Base-by-base conservation (phyloP, 2,888 invertebrate species). In the Leptopilina drosophilae region DNA sequence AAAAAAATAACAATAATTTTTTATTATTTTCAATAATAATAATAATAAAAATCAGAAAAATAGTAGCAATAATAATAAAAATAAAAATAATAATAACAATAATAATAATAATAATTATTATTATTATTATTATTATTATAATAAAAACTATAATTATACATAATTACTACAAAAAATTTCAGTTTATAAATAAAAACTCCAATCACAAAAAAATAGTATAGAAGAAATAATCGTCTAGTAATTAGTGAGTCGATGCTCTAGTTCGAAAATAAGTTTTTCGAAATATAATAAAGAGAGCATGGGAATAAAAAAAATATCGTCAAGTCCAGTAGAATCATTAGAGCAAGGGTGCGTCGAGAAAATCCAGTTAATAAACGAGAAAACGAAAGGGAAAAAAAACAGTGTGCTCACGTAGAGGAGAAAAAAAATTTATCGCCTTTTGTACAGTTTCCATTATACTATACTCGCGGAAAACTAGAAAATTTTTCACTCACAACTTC, bases 351-450 rank as follows among this genome's bases (percentile, higher is more conserved):
- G 56, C 33, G 73, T 56, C n/a, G 8, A n/a, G 56, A 12, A 40
- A 56, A 73, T 59, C 56, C 33, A 40, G 56, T 40, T 59, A 59
- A 73, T 56, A 56, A 8, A 5, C 12, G 26, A 69, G 69, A 12
- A 69, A n/a, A 59, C 14, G 59, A 49, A 67, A 49, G 49, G 46
- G 49, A 26, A n/a, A 73, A 62, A 62, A 62, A 73, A 33, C 15
- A 40, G n/a, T 53, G n/a, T 9, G 40, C 33, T 14, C 73, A 33
- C 14, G 33, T 73, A 73, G 12, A 73, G 12, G 33, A 14, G 64
- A 64, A 64, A 64, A 64, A 64, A 26, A 64, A 64, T 33, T 64
- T 64, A 62, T 20, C 20, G 62, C 62, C 20, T 62, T 62, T 62
- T 62, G 62, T 62, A 20, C 62, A 20, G 8, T 62, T 62, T 62